Conservation (phyloP, 1,140 invertebrate genomes). For the Macrobrachium nipponense region DNA sequence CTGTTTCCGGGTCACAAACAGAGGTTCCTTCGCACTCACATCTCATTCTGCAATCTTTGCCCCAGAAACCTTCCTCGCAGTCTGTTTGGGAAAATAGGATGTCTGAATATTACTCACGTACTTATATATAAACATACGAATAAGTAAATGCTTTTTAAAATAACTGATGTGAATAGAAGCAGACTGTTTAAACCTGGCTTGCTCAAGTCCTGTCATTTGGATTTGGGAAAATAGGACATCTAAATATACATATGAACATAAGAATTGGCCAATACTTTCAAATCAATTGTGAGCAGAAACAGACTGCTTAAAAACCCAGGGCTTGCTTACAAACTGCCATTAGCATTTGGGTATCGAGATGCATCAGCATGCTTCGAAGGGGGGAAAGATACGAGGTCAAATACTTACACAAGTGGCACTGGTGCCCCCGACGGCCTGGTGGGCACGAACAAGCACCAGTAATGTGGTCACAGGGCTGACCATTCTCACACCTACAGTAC, state of each 20-base stretch:
- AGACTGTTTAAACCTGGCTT: neutral
- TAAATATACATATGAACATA: conserved; percentile 2
- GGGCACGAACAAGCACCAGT: conserved; percentile 45
- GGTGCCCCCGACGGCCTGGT: conserved; percentile 67
- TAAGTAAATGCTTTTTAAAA: too few species aligned
- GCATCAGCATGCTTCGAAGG: neutral
- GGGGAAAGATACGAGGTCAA: too few species aligned
- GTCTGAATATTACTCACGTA: too few species aligned
- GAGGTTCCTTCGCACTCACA: conserved; percentile 93
- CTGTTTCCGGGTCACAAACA: conserved; percentile 80
- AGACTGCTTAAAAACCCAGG: neutral
- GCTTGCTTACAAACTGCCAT: neutral
- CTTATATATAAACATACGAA: neutral
- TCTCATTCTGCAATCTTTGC: conserved; percentile 77
- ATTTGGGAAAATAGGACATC: neutral
- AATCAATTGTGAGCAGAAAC: neutral
- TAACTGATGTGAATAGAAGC: neutral
- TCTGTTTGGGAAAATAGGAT: conserved; percentile 17
- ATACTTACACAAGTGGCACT: conserved; percentile 76
- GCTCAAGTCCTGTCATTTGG: neutral
- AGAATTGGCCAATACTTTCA: neutral
- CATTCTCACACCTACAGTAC: conserved; percentile 75
- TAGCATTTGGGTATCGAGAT: neutral
- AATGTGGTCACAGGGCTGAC: conserved; percentile 69
- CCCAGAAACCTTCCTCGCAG: conserved; percentile 80